Evolutionary conservation across 2,888 invertebrate genomes (phyloP).

Genomic region (Entomobrya proxima): DNA sequence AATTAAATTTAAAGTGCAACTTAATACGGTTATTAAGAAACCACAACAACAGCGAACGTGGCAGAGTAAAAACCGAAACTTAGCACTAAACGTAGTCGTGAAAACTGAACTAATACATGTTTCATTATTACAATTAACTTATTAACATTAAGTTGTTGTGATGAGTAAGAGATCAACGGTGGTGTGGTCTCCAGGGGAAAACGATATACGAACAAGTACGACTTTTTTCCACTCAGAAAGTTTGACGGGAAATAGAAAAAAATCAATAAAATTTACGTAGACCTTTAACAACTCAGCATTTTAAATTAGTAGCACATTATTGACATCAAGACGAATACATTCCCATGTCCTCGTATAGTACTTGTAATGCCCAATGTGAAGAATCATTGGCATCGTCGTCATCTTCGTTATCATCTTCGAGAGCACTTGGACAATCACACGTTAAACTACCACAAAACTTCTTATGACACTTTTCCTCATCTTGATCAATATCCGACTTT

Average conservation of each 20-base stretch:
- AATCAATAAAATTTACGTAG: not conserved
- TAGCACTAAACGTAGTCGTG: not conserved
- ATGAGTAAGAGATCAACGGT: constrained; percentile 40
- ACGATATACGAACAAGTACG: not conserved
- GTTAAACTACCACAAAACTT: constrained; percentile 62
- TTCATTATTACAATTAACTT: not conserved
- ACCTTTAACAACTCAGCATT: too few relatives aligned
- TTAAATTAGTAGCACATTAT: constrained; percentile 49
- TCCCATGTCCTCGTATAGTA: constrained; percentile 65
- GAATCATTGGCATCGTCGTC: constrained; percentile 4
- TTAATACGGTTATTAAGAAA: too few relatives aligned
- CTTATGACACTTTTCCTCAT: constrained; percentile 60
- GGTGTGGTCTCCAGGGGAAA: constrained; percentile 34
- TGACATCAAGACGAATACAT: constrained; percentile 65
- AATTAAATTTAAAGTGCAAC: not conserved
- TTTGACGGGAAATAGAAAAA: not conserved
- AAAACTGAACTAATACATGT: not conserved
- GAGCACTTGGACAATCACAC: constrained; percentile 65
- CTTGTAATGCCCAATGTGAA: constrained; percentile 64
- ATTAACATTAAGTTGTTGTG: not conserved
- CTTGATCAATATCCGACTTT: constrained; percentile 44
- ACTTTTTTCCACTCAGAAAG: not conserved
- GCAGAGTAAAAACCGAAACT: not conserved
- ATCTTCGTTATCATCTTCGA: constrained; percentile 12
- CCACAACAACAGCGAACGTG: not conserved